Evolutionary conservation across 2,113 vertebrate genomes (phyloP).

Genomic region (Podocnemis expansa): DNA sequence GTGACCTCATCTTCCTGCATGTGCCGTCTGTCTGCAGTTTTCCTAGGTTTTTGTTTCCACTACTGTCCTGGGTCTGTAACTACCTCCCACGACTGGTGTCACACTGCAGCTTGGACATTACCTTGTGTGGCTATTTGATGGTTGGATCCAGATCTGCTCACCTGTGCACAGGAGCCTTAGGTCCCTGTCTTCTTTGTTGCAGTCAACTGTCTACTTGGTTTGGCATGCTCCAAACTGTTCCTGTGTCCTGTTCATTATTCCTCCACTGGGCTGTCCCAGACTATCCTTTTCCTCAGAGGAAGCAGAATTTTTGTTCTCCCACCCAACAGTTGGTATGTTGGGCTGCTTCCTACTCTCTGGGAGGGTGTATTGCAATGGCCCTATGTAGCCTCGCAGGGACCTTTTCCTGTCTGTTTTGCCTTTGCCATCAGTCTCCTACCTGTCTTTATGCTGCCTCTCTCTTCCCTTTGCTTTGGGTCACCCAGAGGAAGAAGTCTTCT

Average conservation of each 20-base stretch:
- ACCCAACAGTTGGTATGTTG: not conserved
- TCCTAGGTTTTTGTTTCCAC: not conserved
- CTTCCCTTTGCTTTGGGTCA: not conserved
- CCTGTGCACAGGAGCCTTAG: not conserved
- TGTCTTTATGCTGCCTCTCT: not conserved
- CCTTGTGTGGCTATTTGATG: not conserved
- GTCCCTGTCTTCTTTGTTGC: not conserved
- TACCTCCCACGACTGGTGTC: not conserved
- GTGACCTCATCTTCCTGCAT: not conserved
- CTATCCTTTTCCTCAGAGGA: too few relatives aligned
- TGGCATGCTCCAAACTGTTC: not conserved
- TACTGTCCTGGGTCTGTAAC: not conserved
- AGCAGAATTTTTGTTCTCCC: not conserved
- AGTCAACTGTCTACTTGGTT: not conserved
- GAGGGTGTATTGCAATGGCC: not conserved
- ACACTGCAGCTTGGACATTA: not conserved
- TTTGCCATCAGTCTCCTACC: not conserved
- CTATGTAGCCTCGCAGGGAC: not conserved
- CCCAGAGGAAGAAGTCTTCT: not conserved
- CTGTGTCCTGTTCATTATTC: not conserved
- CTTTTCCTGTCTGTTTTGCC: not conserved
- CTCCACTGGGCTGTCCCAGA: too few relatives aligned
- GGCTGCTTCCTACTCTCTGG: not conserved
- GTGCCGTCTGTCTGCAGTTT: not conserved
- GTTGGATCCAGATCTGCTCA: not conserved